Percentiles rank a stretch among this genome's conserved stretches.
phyloP scores from a whole-genome alignment of 2,113 vertebrate species.

The Scalopus aquaticus region DNA sequence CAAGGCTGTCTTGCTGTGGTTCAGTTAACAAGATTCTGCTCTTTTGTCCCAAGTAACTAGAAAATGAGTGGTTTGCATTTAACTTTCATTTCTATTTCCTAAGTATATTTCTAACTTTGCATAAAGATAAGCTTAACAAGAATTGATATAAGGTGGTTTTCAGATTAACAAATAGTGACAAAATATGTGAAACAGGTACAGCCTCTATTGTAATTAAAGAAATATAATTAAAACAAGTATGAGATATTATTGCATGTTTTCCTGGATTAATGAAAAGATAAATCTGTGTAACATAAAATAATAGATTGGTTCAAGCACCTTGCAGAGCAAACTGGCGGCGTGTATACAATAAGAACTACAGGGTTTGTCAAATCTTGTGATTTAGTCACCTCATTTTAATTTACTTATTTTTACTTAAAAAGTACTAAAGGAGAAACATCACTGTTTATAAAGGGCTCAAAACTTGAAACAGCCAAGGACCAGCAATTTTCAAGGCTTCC shows the following conservation, averaged over 20 bases:
- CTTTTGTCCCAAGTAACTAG: background rate
- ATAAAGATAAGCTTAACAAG: constrained; percentile 18
- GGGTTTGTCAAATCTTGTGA: background rate
- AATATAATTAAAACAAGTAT: background rate
- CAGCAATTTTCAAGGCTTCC: background rate
- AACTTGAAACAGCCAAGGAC: background rate
- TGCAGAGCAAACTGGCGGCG: background rate
- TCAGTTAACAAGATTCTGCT: background rate
- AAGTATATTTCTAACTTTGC: constrained; percentile 2
- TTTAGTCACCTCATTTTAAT: background rate
- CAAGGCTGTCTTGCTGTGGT: background rate
- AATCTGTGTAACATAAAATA: background rate
- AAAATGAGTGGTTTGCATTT: background rate
- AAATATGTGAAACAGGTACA: background rate
- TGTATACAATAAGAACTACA: background rate
- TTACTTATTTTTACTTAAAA: background rate
- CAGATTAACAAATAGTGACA: background rate
- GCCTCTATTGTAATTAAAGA: background rate
- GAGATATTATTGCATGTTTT: background rate
- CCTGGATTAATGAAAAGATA: constrained; percentile 1
- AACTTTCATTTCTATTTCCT: constrained; percentile 21
- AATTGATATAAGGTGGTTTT: constrained; percentile 24
- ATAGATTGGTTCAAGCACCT: background rate
- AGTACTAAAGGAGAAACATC: background rate
- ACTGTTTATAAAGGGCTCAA: background rate